These are phyloP conservation scores for Pampusana beccarii DNA, from an alignment of 2,113 vertebrate genomes.

Conservation along the genomic window DNA sequence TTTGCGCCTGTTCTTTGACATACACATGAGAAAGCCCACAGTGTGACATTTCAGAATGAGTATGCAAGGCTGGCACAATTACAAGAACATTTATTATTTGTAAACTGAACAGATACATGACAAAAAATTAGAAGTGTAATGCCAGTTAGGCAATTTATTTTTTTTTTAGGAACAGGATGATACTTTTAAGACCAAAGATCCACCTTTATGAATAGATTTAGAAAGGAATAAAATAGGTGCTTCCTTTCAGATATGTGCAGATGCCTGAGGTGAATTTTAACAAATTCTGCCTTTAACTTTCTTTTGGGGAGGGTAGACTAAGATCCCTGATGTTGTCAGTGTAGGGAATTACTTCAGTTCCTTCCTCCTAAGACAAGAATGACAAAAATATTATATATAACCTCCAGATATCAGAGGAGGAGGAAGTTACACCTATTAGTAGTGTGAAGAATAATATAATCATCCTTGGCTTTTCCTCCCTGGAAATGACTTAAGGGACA, in stretches of 20 bases:
- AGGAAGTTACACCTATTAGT: conserved; percentile 57
- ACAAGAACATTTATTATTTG: conserved; percentile 28
- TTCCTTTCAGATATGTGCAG: conserved; percentile 1
- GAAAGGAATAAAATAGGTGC: not conserved
- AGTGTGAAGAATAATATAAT: conserved; percentile 14
- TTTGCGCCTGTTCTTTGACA: not conserved
- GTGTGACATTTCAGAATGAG: not conserved
- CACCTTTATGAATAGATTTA: conserved; percentile 3
- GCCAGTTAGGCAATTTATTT: not conserved
- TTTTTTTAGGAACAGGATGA: conserved; percentile 1
- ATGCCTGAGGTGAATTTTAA: conserved; percentile 42
- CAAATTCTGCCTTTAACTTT: conserved; percentile 32
- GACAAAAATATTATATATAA: conserved; percentile 41
- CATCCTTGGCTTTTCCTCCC: not conserved
- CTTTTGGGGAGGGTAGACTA: conserved; percentile 24
- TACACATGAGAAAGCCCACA: not conserved
- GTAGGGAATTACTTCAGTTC: conserved; percentile 71
- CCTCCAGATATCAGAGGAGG: not conserved
- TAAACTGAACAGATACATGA: not conserved
- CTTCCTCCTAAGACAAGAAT: conserved; percentile 61
- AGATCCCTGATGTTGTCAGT: conserved; percentile 67
- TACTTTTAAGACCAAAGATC: conserved; percentile 40
- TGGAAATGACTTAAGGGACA: conserved; percentile 46
- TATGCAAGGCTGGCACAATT: not conserved
- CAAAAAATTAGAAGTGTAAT: not conserved